These are phyloP conservation scores for Perizoma affinitatum DNA, from an alignment of 2,888 invertebrate species.

Conservation along the genomic window DNA sequence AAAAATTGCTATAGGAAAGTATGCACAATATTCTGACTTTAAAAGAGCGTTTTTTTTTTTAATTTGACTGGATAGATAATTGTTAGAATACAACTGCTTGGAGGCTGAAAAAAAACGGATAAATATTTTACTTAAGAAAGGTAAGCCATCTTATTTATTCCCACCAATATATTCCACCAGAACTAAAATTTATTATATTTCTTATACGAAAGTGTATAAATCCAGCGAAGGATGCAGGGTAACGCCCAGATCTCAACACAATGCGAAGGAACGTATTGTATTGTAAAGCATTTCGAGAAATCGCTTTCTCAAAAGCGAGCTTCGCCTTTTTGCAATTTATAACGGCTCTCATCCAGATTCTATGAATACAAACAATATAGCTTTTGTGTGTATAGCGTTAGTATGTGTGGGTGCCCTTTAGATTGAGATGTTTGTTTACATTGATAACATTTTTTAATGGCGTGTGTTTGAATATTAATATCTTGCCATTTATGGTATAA, in stretches of 20 bases:
- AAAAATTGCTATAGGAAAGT: too few relatives aligned
- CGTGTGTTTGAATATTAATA: too few relatives aligned
- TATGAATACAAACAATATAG: conserved; percentile 65
- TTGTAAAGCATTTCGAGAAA: conserved; percentile 78
- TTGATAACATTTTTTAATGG: conserved; percentile 14
- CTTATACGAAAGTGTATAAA: conserved; percentile 55
- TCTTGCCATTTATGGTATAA: too few relatives aligned
- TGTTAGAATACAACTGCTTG: too few relatives aligned
- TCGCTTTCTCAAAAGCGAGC: conserved; percentile 73
- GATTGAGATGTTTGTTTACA: conserved; percentile 50
- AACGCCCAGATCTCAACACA: conserved; percentile 69
- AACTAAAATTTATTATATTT: conserved; percentile 31
- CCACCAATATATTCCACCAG: conserved; percentile 4
- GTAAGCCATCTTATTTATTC: too few relatives aligned
- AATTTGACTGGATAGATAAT: too few relatives aligned
- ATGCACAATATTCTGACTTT: too few relatives aligned
- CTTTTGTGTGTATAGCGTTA: conserved; percentile 47
- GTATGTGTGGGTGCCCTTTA: conserved; percentile 34
- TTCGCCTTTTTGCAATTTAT: conserved; percentile 78
- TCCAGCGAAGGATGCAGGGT: conserved; percentile 60
- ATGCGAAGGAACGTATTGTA: conserved; percentile 71
- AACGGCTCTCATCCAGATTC: conserved; percentile 72
- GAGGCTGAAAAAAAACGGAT: too few relatives aligned
- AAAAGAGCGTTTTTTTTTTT: too few relatives aligned
- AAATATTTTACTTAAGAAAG: too few relatives aligned